These are phyloP conservation scores for Homalodisca vitripennis DNA, from an alignment of 1,140 invertebrate genomes.

Conservation along the genomic window DNA sequence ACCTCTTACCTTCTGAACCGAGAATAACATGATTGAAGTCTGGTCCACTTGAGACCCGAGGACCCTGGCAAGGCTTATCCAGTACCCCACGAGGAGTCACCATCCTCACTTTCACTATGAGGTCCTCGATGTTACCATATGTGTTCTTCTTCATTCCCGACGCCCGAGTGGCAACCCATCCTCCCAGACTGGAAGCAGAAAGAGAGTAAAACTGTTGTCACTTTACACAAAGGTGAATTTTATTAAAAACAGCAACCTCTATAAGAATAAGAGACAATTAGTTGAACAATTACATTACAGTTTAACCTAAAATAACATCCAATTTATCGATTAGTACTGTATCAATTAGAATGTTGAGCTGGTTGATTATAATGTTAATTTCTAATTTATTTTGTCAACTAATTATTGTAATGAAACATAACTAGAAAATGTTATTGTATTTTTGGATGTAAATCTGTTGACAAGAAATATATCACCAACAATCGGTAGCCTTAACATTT, in stretches of 20 bases:
- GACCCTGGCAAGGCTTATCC: constrained; percentile 78
- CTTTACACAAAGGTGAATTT: not conserved
- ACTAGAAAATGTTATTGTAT: no score
- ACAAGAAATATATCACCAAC: no score
- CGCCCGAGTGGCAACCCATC: constrained; percentile 98
- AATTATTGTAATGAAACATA: no score
- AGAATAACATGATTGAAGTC: constrained; percentile 96
- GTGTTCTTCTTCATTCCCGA: constrained; percentile 99
- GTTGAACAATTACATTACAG: not conserved
- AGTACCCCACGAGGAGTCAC: constrained; percentile 83
- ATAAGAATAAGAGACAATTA: not conserved
- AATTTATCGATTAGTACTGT: no score
- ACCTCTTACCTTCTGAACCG: constrained; percentile 88
- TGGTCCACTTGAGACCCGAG: constrained; percentile 88
- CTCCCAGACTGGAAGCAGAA: constrained; percentile 72
- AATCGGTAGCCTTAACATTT: no score
- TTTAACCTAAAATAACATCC: no score
- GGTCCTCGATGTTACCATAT: constrained; percentile 97
- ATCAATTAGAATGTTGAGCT: no score
- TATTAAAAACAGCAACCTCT: not conserved
- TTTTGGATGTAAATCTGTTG: no score
- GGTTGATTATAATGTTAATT: no score
- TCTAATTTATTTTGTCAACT: no score
- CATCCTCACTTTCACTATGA: constrained; percentile 86
- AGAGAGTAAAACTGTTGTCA: no score